These are phyloP conservation scores for Motacilla tschutschensis DNA, from an alignment of 2,113 vertebrate species.

Conservation along the genomic window DNA sequence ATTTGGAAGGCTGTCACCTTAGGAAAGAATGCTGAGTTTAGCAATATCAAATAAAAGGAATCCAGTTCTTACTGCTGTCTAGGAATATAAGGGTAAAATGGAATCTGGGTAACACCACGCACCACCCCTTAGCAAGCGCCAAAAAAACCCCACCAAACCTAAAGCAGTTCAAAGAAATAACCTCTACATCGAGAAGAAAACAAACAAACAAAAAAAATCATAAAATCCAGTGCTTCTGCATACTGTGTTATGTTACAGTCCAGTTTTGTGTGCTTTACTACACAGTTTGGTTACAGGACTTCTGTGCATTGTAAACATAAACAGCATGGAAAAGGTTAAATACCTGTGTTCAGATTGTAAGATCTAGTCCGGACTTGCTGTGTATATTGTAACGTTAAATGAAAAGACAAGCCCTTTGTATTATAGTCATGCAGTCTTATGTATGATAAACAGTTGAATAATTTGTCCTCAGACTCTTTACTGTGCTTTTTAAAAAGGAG, in stretches of 20 bases:
- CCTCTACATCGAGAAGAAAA: conserved; percentile 55
- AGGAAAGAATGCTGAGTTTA: conserved; percentile 56
- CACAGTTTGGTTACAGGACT: conserved; percentile 96
- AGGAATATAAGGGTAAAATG: conserved; percentile 45
- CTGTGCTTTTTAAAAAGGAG: conserved; percentile 77
- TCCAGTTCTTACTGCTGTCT: conserved; percentile 73
- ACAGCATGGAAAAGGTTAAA: conserved; percentile 98
- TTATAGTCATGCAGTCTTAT: conserved; percentile 99
- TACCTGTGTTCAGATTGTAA: conserved; percentile 99
- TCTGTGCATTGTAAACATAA: conserved; percentile 99
- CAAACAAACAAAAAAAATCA: neutral
- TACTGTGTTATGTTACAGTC: conserved; percentile 82
- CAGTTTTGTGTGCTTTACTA: conserved; percentile 92
- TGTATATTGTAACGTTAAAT: conserved; percentile 99
- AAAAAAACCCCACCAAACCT: conserved; percentile 5
- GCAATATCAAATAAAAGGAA: conserved; percentile 61
- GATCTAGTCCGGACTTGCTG: conserved; percentile 99
- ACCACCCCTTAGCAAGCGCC: conserved; percentile 74
- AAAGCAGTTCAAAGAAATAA: conserved; percentile 66
- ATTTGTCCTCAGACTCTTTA: conserved; percentile 93
- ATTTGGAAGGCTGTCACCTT: conserved; percentile 65
- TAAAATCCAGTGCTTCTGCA: conserved; percentile 77
- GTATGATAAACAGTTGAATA: conserved; percentile 99
- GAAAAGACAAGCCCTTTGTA: conserved; percentile 96
- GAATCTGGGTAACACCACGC: conserved; percentile 52